Evolutionary conservation across 2,888 invertebrate species (phyloP), one percentile per base, ranked within the genome.

Genomic region (Graphium colonna): DNA sequence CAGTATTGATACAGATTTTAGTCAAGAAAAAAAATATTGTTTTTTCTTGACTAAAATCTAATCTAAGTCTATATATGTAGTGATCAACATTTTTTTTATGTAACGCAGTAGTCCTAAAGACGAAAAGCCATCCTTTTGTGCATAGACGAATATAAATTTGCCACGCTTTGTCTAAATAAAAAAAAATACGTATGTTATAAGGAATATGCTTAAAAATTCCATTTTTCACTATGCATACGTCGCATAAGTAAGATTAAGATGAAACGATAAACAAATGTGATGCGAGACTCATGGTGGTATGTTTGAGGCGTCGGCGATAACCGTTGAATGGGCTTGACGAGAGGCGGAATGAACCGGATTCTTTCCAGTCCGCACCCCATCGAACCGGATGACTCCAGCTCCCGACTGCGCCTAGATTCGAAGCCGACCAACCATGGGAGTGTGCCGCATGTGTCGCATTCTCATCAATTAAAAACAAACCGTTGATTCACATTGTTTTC

Each of bases 341-440:
- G 62, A 66, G 68, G 70, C 79, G 71, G 81, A 72, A 68, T 73
- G 65, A 79, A 73, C 82, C 75, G 72, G 84, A 79, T 82, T 55
- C 53, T 58, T 62, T 64, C 70, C 73, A 61, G 70, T 63, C 56
- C 61, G 56, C 71, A 67, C 82, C 74, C 71, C 77, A 68, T 67
- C 65, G 58, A 79, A 77, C 84, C 77, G 77, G 60, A 60, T 49
- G 54, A 57, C 47, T 51, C 53, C 55, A 52, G 52, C 53, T 51
- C 51, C 51, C 59, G 58, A 58, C 62, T 63, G 59, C 63, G 62
- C 59, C 59, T 55, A 56, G 54, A 54, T 56, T 56, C 51, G 62
- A 68, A 63, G 49, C 16, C 48, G 60, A 58, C 62, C 70, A 68
- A 67, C 67, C 60, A 60, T 62, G 62, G 67, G 65, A 69, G 61